Conservation (phyloP, 2,888 invertebrate species). For the Andrena dorsata region DNA sequence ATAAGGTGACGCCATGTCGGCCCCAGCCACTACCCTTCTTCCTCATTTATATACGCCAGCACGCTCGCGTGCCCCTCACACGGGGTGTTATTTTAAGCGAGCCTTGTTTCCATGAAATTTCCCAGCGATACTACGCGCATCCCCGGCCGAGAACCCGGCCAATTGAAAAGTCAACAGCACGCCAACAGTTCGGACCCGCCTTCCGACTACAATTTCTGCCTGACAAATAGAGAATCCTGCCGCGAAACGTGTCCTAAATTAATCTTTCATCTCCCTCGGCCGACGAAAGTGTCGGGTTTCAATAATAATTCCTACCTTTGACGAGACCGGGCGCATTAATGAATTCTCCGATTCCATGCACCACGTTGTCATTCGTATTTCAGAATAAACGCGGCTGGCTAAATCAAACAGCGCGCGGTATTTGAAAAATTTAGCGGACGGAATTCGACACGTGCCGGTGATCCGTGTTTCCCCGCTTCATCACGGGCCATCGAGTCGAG, state of each 20-base stretch:
- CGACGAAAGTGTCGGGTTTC: too few relatives aligned
- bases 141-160: constrained; percentile 9
- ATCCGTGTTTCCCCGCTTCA: too few relatives aligned
- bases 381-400: too few relatives aligned
- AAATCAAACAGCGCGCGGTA: too few relatives aligned
- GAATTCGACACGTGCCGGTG: background rate
- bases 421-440: constrained; percentile 15
- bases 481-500: background rate
- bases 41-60: constrained; percentile 60
- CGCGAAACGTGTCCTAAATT: background rate
- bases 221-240: background rate
- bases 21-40: constrained; percentile 51
- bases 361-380: too few relatives aligned
- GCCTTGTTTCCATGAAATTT: constrained; percentile 57
- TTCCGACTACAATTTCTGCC: too few relatives aligned
- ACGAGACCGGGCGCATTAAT: too few relatives aligned
- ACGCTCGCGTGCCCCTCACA: constrained; percentile 47
- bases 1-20: constrained; percentile 64
- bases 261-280: too few relatives aligned
- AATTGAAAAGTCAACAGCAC: constrained; percentile 57
- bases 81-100: constrained; percentile 60
- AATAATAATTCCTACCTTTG: too few relatives aligned
- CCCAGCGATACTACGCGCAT: constrained; percentile 42
- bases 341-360: too few relatives aligned
- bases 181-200: background rate